phyloP scores from a whole-genome alignment of 1,140 invertebrate genomes.

The Calliphora vicina region DNA sequence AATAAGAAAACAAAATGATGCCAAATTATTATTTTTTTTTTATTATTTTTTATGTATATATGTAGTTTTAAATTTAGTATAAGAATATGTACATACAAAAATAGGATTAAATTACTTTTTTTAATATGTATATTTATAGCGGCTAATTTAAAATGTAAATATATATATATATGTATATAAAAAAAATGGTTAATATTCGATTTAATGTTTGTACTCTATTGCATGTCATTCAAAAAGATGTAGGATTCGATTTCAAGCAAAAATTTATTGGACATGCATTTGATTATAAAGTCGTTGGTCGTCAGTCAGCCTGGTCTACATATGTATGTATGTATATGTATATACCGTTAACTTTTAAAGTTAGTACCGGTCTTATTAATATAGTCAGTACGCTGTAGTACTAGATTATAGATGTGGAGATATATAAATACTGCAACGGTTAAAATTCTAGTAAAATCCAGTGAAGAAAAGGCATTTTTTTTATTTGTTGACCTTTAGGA shows the following conservation, averaged over 20 bases:
- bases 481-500: no score
- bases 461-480: no score
- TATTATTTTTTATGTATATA: neutral
- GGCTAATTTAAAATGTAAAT: constrained; percentile 6
- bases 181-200: neutral
- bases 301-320: neutral
- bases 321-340: neutral
- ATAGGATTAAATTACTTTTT: neutral
- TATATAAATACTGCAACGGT: neutral
- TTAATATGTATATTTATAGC: neutral
- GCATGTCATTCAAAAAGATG: neutral
- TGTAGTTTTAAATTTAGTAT: neutral
- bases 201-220: constrained; percentile 12
- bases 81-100: neutral
- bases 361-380: neutral
- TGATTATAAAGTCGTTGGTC: neutral
- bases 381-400: no score
- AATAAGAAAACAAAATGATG: neutral
- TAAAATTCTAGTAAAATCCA: neutral
- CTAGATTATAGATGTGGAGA: neutral
- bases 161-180: constrained; percentile 21
- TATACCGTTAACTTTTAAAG: neutral
- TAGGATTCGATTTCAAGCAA: neutral
- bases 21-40: neutral
- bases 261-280: neutral